Evolutionary conservation across 2,797 vertebrate species (phyloP).

Genomic region (Chrosomus eos): DNA sequence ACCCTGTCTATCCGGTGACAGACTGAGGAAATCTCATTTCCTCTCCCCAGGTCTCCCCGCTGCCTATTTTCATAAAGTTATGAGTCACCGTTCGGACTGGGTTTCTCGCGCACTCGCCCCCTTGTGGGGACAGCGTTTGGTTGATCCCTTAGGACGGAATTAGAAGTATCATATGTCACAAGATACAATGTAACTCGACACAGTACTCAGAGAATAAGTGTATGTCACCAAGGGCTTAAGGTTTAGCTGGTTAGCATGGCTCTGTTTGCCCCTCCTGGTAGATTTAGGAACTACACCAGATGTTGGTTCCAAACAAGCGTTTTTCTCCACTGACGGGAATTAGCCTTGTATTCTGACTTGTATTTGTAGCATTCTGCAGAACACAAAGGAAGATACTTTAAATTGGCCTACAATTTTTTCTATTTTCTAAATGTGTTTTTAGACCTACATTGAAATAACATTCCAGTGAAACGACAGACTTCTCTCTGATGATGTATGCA

Average conservation of each 20-base stretch:
- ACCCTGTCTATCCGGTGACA: slow-evolving; percentile 58
- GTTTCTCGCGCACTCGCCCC: slow-evolving; percentile 35
- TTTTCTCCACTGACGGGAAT: background rate
- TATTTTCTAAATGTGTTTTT: background rate
- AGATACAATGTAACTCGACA: slow-evolving; percentile 3
- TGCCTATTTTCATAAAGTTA: slow-evolving; percentile 59
- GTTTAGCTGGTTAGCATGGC: slow-evolving; percentile 6
- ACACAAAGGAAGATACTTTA: background rate
- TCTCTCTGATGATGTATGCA: background rate
- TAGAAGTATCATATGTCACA: slow-evolving; percentile 12
- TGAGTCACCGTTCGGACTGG: slow-evolving; percentile 53
- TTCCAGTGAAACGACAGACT: background rate
- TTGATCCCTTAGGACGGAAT: slow-evolving; percentile 27
- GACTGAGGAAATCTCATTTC: slow-evolving; percentile 64
- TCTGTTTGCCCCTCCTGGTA: background rate
- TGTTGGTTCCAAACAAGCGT: background rate
- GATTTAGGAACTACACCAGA: background rate
- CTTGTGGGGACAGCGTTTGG: slow-evolving; percentile 35
- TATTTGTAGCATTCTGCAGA: background rate
- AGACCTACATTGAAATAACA: background rate
- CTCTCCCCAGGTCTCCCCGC: slow-evolving; percentile 51
- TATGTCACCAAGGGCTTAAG: background rate
- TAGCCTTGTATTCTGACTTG: background rate
- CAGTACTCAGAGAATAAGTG: background rate
- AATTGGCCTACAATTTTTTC: background rate